phyloP scores from a whole-genome alignment of 2,797 vertebrate species.

The Todus mexicanus region DNA sequence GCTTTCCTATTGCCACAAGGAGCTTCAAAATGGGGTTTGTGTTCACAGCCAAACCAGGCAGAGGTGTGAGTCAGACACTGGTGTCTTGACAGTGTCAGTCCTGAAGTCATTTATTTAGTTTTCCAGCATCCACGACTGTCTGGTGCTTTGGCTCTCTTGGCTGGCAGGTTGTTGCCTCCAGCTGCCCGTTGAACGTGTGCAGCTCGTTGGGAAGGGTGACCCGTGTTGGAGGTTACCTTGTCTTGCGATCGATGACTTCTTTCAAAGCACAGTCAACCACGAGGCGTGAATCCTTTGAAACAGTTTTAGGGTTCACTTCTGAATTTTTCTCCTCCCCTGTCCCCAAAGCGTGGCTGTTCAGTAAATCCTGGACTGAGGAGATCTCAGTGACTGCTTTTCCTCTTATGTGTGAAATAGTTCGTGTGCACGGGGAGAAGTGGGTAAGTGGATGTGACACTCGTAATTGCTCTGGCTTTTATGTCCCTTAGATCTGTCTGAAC shows the following conservation, averaged over 20 bases:
- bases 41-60: neutral
- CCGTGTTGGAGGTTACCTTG: rapidly evolving
- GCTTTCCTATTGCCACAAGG: neutral
- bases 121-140: neutral
- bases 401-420: neutral
- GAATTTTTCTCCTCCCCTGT: neutral
- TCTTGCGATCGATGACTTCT: neutral
- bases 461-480: neutral
- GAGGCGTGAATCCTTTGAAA: neutral
- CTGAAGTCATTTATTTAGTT: neutral
- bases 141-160: neutral
- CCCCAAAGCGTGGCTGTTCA: neutral
- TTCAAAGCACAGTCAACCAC: neutral
- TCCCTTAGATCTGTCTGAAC: neutral
- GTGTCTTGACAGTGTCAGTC: neutral
- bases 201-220: neutral
- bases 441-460: neutral
- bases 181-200: rapidly evolving
- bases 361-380: neutral
- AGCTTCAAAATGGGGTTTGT: neutral
- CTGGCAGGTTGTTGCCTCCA: neutral
- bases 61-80: neutral
- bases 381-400: neutral
- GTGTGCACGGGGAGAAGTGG: neutral
- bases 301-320: neutral